Evolutionary conservation across 2,113 vertebrate genomes (phyloP).

Genomic region (Pseudorasbora parva): DNA sequence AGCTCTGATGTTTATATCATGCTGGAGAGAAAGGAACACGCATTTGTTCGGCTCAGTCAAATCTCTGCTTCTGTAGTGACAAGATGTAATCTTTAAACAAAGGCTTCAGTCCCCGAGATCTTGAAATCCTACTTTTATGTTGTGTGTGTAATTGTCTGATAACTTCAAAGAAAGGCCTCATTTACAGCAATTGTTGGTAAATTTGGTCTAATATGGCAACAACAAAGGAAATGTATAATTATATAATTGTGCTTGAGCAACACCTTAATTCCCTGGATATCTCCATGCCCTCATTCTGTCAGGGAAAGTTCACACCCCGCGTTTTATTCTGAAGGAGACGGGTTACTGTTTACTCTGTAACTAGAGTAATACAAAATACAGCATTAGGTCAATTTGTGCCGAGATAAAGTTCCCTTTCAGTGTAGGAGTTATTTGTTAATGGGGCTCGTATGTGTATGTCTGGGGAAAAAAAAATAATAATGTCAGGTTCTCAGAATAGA

Average conservation of each 20-base stretch:
- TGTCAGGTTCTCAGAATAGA: conserved; percentile 18
- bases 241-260: conserved; percentile 65
- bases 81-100: conserved; percentile 47
- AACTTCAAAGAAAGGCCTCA: conserved; percentile 45
- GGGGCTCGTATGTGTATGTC: neutral
- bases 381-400: conserved; percentile 33
- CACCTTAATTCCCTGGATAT: conserved; percentile 57
- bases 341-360: conserved; percentile 37
- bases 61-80: conserved; percentile 23
- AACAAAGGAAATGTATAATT: conserved; percentile 61
- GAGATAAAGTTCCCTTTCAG: neutral
- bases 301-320: conserved; percentile 54
- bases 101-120: conserved; percentile 15
- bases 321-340: conserved; percentile 51
- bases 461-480: too few relatives aligned
- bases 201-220: conserved; percentile 51
- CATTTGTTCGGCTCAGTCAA: conserved; percentile 29
- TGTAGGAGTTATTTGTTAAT: conserved; percentile 10
- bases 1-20: conserved; percentile 26
- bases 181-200: conserved; percentile 52
- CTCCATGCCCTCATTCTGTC: conserved; percentile 67
- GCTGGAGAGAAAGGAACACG: neutral
- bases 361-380: conserved; percentile 49
- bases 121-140: conserved; percentile 25
- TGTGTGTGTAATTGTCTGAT: conserved; percentile 42